Evolutionary conservation across 2,888 invertebrate species (phyloP).

Genomic region (Tipula vernalis): DNA sequence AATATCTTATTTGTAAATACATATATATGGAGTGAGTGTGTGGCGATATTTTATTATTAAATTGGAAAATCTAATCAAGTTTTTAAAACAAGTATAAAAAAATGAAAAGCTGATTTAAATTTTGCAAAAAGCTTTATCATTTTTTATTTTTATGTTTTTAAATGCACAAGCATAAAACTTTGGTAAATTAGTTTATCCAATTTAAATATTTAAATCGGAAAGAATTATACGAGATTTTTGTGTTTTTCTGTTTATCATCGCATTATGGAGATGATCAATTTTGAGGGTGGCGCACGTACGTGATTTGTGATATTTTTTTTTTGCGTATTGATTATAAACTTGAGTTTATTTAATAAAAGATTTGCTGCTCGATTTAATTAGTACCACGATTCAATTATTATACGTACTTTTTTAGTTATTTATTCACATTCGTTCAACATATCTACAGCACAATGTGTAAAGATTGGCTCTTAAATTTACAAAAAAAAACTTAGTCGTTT

Average conservation of each 20-base stretch:
- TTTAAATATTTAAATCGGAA: not conserved
- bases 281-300: not conserved
- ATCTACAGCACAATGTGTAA: too few relatives aligned
- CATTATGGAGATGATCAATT: not conserved
- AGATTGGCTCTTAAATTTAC: too few relatives aligned
- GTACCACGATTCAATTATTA: too few relatives aligned
- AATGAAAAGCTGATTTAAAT: not conserved
- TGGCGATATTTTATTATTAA: not conserved
- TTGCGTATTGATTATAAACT: not conserved
- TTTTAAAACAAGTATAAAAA: not conserved
- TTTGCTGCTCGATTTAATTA: too few relatives aligned
- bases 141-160: not conserved
- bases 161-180: not conserved
- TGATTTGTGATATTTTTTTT: not conserved
- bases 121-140: not conserved
- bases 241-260: not conserved
- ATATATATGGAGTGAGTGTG: not conserved
- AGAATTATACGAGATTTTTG: not conserved
- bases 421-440: too few relatives aligned
- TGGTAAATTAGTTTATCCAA: not conserved
- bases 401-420: too few relatives aligned
- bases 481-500: too few relatives aligned
- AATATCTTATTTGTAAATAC: not conserved
- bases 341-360: too few relatives aligned
- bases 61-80: not conserved